Evolutionary conservation across 1,140 invertebrate species (phyloP).

Genomic region (Conus betulinus): DNA sequence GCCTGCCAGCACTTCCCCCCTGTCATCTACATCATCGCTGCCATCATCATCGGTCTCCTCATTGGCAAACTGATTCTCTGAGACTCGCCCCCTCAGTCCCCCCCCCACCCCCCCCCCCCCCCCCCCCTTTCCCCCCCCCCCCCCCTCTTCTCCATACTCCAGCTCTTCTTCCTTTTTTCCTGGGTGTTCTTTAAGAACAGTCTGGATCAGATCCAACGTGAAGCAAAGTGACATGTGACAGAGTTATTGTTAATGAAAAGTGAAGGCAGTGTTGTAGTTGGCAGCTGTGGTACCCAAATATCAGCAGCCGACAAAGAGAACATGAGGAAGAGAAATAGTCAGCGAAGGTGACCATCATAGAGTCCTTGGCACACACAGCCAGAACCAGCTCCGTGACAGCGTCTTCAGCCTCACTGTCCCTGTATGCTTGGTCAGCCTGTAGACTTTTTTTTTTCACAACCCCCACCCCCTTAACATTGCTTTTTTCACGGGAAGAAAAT

Average conservation of each 20-base stretch:
- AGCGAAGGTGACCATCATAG: too few species aligned
- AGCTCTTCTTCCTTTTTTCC: not conserved
- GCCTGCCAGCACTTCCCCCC: conserved; percentile 67
- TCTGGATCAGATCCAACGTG: not conserved
- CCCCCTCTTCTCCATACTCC: not conserved
- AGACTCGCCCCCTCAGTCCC: conserved; percentile 5
- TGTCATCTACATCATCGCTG: conserved; percentile 74
- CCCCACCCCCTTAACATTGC: not conserved
- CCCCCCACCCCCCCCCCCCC: not conserved
- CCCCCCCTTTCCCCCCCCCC: not conserved
- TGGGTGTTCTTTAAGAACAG: not conserved
- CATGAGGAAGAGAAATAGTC: too few species aligned
- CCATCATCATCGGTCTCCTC: conserved; percentile 76
- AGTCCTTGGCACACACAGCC: not conserved
- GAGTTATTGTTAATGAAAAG: not conserved
- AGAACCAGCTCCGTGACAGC: not conserved
- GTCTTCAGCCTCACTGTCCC: not conserved
- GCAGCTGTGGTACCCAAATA: not conserved
- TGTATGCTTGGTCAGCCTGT: not conserved
- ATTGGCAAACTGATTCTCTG: conserved; percentile 77
- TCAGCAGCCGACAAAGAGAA: not conserved
- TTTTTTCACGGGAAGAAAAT: not conserved
- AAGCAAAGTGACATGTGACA: not conserved
- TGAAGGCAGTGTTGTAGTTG: not conserved
- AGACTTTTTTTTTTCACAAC: not conserved